These are phyloP conservation scores for Oreochromis tanganicae DNA, from an alignment of 2,113 vertebrate genomes.

Conservation along the genomic window DNA sequence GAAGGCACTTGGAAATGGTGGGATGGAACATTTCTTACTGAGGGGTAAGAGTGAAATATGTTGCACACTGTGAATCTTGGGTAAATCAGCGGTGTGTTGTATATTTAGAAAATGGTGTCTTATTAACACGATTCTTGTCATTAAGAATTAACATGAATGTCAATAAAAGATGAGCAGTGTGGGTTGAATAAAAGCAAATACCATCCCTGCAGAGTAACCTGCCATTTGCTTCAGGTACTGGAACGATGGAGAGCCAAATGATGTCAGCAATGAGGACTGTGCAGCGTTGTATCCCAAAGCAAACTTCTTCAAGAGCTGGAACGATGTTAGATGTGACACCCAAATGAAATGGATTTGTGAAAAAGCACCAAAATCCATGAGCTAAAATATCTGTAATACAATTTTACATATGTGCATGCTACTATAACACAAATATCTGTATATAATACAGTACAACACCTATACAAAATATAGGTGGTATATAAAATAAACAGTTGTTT, in stretches of 20 bases:
- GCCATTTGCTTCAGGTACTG: not conserved
- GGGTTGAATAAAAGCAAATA: not conserved
- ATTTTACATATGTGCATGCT: not conserved
- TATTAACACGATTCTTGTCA: not conserved
- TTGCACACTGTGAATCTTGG: not conserved
- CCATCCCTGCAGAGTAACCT: not conserved
- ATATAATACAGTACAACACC: not conserved
- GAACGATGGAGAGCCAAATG: constrained; percentile 38
- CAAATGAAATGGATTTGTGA: constrained; percentile 59
- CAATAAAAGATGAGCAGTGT: not conserved
- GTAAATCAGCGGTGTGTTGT: not conserved
- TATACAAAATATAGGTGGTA: not conserved
- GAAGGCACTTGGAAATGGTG: constrained; percentile 57
- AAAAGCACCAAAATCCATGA: not conserved
- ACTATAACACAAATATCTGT: not conserved
- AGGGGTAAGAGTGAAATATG: not conserved
- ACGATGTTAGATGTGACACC: not conserved
- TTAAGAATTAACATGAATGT: not conserved
- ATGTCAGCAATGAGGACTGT: constrained; percentile 17
- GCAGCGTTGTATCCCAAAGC: not conserved
- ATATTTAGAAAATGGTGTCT: not conserved
- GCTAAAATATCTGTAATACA: not conserved
- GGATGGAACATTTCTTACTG: constrained; percentile 8
- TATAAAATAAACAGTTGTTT: not conserved
- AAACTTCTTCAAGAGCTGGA: constrained; percentile 49